A percentile compares a stretch with the other conserved stretches of the same genome.
Conservation (phyloP, 1,140 invertebrate genomes). For the Pygmarrhopalites habei region DNA sequence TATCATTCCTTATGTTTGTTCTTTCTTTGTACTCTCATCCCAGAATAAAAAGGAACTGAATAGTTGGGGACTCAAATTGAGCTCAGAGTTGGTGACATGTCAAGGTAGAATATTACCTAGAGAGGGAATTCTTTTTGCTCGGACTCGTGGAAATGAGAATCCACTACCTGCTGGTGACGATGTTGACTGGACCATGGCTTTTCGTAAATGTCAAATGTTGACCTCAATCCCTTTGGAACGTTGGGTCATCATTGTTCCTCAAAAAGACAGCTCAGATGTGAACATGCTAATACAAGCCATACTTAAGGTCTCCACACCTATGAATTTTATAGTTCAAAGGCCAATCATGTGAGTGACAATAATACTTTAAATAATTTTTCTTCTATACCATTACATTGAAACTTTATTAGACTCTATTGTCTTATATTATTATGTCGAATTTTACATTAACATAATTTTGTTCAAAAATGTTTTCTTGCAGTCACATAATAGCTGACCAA, state of each 20-base stretch:
- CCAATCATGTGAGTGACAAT: too few relatives aligned
- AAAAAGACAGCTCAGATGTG: conserved; percentile 18
- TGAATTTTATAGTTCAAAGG: conserved; percentile 17
- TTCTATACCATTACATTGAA: too few relatives aligned
- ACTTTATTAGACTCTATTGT: conserved; percentile 20
- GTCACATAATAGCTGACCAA: conserved; percentile 1
- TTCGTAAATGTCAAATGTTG: background rate
- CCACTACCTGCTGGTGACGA: conserved; percentile 6
- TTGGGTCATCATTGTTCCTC: conserved; percentile 34
- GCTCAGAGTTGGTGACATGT: conserved; percentile 52
- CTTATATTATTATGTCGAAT: background rate
- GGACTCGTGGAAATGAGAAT: background rate
- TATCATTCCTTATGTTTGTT: too few relatives aligned
- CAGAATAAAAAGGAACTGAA: background rate
- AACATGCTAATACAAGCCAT: conserved; percentile 19
- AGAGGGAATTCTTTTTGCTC: conserved; percentile 59
- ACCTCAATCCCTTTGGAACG: conserved; percentile 3
- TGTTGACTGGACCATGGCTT: conserved; percentile 20
- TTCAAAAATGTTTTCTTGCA: conserved; percentile 8
- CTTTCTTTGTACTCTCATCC: too few relatives aligned
- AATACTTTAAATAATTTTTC: too few relatives aligned
- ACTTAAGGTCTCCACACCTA: conserved; percentile 19
- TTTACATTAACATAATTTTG: conserved; percentile 1
- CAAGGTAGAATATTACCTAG: conserved; percentile 56
- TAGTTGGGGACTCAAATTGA: conserved; percentile 60